Evolutionary conservation across 2,113 vertebrate species (phyloP).

Genomic region (Vicugna pacos): DNA sequence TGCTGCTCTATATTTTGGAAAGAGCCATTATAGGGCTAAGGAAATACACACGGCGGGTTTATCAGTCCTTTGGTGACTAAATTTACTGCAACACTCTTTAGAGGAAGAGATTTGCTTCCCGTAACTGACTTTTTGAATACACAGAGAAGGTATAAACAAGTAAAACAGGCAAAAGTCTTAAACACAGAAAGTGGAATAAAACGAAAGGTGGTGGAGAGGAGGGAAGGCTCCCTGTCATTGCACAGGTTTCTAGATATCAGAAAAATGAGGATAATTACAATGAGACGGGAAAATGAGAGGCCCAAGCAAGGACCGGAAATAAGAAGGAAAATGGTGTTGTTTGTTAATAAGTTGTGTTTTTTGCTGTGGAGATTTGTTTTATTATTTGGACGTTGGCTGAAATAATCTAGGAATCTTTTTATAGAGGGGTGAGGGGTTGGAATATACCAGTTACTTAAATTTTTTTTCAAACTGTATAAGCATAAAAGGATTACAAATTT

Average conservation of each 20-base stretch:
- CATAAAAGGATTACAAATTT: neutral
- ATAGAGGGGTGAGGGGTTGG: neutral
- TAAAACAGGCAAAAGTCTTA: neutral
- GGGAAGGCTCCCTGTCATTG: neutral
- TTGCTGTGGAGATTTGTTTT: neutral
- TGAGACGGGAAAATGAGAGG: neutral
- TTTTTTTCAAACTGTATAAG: conserved; percentile 7
- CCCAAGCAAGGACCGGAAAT: neutral
- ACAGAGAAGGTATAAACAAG: conserved; percentile 1
- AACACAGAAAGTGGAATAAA: neutral
- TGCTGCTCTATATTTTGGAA: conserved; percentile 56
- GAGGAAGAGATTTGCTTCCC: conserved; percentile 63
- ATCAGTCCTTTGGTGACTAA: conserved; percentile 3
- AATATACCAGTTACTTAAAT: neutral
- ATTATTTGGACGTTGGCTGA: neutral
- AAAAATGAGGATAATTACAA: neutral
- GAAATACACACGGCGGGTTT: conserved; percentile 31
- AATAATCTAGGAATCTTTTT: neutral
- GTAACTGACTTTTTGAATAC: conserved; percentile 40
- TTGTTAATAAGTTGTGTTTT: neutral
- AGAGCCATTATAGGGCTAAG: neutral
- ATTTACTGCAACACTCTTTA: conserved; percentile 46
- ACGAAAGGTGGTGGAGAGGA: neutral
- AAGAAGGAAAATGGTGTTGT: neutral
- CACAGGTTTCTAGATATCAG: neutral